Evolutionary conservation across 2,113 vertebrate species (phyloP), one percentile per base, ranked within the genome.

Genomic region (Chaenogobius annularis): DNA sequence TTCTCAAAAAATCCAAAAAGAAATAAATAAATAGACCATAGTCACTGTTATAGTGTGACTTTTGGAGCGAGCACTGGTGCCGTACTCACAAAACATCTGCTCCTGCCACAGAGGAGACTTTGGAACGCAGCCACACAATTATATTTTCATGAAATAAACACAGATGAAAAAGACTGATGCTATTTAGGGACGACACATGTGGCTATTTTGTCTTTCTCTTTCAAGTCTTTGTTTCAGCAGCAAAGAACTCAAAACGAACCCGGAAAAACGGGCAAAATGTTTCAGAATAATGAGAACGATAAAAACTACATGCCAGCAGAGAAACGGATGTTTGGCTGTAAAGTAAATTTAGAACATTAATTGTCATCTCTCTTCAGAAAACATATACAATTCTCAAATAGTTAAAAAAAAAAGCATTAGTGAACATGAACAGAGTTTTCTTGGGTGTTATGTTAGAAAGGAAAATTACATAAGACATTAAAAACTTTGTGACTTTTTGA

Each of bases 111-210:
- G 61, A 8, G 10, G 61, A 63, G 31, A 40, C 50, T 43, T 43
- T 63, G 61, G 61, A 63, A 40, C 35, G 35, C 35, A n/a, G 31
- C 61, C 61, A 40, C 31, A 37, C 61, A 63, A 63, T 63, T 43
- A 63, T 19, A 35, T 63, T 63, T 63, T 63, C 61, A 63, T 63
- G 61, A 63, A 35, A 63, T 63, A 63, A 63, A 63, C 61, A 63
- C 17, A 63, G 61, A 63, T 63, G 61, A 63, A 63, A 63, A n/a
- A 43, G 61, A 63, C 35, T 17, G 15, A 4, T 8, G 61, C 61
- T 40, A n/a, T 40, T 63, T 43, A 43, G 61, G 19, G 61, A 63
- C 35, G 17, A 63, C 61, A 40, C 17, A 63, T 63, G 43, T 35
- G 26, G 58, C 58, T 61, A 37, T 35, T 61, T 61, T 61, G 58